Evolutionary conservation across 2,797 vertebrate genomes (phyloP).

Genomic region (Tympanoctomys barrerae): DNA sequence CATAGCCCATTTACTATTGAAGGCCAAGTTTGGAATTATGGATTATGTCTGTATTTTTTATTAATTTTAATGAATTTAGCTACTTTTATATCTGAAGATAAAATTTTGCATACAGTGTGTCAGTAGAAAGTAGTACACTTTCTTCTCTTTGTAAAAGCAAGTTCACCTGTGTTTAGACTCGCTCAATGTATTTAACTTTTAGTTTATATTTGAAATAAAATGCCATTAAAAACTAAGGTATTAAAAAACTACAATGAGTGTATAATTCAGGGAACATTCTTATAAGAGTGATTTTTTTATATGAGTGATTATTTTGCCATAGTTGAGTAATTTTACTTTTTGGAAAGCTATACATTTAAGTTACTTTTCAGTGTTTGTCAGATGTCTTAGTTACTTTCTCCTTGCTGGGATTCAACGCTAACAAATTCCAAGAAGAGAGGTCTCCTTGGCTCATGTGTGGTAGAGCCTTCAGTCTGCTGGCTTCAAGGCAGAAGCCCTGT

Average conservation of each 20-base stretch:
- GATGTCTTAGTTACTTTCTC: background rate
- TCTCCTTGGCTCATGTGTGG: too few species aligned
- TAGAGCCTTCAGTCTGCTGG: too few species aligned
- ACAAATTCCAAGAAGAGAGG: too few species aligned
- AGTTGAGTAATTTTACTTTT: constrained; percentile 2
- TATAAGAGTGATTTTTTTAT: background rate
- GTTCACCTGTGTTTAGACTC: background rate
- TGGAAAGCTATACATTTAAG: constrained; percentile 38
- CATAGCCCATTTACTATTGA: too few species aligned
- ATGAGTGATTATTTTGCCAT: background rate
- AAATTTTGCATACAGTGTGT: background rate
- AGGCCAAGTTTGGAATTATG: too few species aligned
- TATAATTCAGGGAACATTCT: background rate
- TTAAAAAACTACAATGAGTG: background rate
- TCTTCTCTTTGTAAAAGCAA: constrained; percentile 42
- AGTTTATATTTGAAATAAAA: background rate
- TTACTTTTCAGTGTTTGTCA: background rate
- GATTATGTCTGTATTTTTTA: too few species aligned
- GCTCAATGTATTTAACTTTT: background rate
- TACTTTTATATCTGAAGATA: constrained; percentile 9
- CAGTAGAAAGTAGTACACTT: background rate
- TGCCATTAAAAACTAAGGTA: background rate
- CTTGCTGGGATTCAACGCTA: background rate
- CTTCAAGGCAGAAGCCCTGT: too few species aligned
- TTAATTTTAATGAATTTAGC: too few species aligned